Conservation (phyloP, 2,888 invertebrate species). For the Papilio demoleus region DNA sequence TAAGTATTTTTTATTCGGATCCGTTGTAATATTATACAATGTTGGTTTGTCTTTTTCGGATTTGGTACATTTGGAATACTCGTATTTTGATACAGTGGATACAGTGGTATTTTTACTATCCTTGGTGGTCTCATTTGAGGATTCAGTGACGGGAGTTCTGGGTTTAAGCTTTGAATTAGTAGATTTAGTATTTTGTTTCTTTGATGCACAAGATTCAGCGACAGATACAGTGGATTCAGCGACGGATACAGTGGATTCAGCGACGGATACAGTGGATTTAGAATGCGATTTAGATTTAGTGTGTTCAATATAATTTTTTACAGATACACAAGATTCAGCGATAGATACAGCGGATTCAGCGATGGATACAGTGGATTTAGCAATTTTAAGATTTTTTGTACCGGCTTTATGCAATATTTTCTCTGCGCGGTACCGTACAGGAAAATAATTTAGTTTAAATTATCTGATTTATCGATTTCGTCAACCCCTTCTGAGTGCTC, state of each 20-base stretch:
- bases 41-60: background rate
- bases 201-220: background rate
- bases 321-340: too few species aligned
- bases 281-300: background rate
- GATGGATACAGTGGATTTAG: constrained; percentile 21
- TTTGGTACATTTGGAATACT: background rate
- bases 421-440: too few species aligned
- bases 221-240: constrained; percentile 6
- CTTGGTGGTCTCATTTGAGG: too few species aligned
- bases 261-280: background rate
- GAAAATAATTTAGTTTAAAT: background rate
- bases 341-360: background rate
- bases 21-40: constrained; percentile 9
- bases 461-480: background rate
- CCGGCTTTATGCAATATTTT: too few species aligned
- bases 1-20: constrained; percentile 24
- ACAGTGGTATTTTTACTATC: too few species aligned
- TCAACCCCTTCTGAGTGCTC: too few species aligned
- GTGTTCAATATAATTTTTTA: too few species aligned
- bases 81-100: background rate
- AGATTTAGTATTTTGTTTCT: too few species aligned
- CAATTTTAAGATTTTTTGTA: background rate
- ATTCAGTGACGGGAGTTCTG: too few species aligned
- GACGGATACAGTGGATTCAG: too few species aligned
- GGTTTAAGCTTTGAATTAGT: too few species aligned